Percentiles rank a stretch among this genome's conserved stretches.
These are phyloP conservation scores for Drosophila rhopaloa DNA, from an alignment of 1,140 invertebrate genomes.

Conservation along the genomic window DNA sequence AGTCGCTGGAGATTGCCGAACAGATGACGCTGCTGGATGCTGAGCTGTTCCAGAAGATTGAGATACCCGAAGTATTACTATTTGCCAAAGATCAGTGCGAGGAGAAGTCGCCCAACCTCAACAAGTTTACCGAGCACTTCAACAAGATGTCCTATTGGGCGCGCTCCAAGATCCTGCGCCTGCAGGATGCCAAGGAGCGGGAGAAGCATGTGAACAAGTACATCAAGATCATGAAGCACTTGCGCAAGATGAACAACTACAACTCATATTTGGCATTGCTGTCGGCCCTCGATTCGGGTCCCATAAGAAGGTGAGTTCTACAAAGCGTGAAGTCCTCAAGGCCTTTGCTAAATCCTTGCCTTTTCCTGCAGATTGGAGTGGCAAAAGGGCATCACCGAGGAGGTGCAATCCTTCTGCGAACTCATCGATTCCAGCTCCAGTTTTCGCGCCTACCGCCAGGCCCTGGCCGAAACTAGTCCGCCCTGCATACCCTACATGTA, in stretches of 20 bases:
- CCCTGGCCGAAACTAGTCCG: slow-evolving; percentile 96
- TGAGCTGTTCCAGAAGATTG: slow-evolving; percentile 97
- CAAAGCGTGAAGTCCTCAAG: neutral
- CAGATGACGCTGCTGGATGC: slow-evolving; percentile 99
- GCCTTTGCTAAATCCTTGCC: neutral
- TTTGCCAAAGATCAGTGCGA: slow-evolving; percentile 99
- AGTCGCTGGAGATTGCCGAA: slow-evolving; percentile 93
- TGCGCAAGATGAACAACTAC: slow-evolving; percentile 99
- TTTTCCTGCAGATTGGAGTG: slow-evolving; percentile 92
- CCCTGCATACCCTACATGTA: slow-evolving; percentile 99
- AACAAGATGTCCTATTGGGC: slow-evolving; percentile 99
- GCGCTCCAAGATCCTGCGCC: slow-evolving; percentile 91
- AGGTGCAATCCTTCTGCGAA: slow-evolving; percentile 96
- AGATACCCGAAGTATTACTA: slow-evolving; percentile 97
- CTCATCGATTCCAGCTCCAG: slow-evolving; percentile 98
- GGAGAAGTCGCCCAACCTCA: slow-evolving; percentile 97
- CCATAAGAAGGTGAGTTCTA: slow-evolving; percentile 88
- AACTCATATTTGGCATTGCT: slow-evolving; percentile 98
- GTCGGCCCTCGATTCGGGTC: slow-evolving; percentile 98
- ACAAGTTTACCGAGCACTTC: slow-evolving; percentile 99
- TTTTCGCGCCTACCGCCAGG: slow-evolving; percentile 97
- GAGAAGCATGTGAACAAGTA: slow-evolving; percentile 98
- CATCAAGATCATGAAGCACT: slow-evolving; percentile 99
- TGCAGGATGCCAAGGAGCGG: slow-evolving; percentile 95
- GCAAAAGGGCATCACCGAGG: slow-evolving; percentile 96